These are phyloP conservation scores for Orientallactaga bullata DNA, from an alignment of 2,113 vertebrate genomes.

Conservation along the genomic window DNA sequence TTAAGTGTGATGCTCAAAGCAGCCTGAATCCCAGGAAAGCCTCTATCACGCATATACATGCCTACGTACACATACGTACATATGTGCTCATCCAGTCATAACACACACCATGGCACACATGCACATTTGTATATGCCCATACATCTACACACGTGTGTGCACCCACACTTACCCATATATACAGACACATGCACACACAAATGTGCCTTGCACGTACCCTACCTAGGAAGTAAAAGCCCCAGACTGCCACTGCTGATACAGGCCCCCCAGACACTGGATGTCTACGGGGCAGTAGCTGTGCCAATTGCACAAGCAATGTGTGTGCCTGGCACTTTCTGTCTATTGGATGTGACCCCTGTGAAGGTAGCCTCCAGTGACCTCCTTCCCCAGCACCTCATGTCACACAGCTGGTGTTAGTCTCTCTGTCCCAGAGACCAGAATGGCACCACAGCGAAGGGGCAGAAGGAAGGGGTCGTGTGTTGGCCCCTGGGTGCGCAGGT, in stretches of 20 bases:
- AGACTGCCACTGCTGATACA: background rate
- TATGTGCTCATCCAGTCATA: background rate
- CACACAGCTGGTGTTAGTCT: background rate
- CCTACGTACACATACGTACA: no score
- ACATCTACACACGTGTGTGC: no score
- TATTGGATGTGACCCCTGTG: background rate
- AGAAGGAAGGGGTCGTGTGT: background rate
- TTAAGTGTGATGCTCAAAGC: background rate
- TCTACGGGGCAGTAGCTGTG: background rate
- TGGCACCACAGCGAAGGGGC: background rate
- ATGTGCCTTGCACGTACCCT: background rate
- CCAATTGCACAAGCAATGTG: rapidly evolving
- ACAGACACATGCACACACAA: background rate
- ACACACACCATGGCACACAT: background rate
- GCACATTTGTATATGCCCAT: no score
- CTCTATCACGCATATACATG: background rate
- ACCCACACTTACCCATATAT: background rate
- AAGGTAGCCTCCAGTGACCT: background rate
- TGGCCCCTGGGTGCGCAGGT: background rate
- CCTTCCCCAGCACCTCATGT: background rate
- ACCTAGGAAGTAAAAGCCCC: background rate
- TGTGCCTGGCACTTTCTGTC: background rate
- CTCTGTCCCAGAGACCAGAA: background rate
- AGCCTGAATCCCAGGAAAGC: background rate
- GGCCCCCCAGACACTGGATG: background rate